Conservation (phyloP, 2,797 vertebrate genomes). For the Lemur catta region DNA sequence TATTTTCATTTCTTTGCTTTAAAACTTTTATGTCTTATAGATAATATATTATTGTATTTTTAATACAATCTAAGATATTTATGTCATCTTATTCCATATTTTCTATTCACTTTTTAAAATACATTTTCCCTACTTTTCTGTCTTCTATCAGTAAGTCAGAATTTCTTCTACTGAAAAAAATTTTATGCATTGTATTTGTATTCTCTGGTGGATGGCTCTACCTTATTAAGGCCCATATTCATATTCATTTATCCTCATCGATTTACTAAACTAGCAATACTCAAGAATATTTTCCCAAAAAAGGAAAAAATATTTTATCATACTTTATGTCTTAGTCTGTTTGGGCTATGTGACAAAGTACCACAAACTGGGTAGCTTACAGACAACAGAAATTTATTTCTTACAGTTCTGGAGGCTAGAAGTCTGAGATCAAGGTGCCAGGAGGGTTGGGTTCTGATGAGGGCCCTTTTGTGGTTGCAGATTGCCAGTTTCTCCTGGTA, state of each 20-base stretch:
- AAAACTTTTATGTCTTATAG: not conserved
- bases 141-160: not conserved
- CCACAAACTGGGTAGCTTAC: not conserved
- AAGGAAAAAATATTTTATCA: not conserved
- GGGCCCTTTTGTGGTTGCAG: not conserved
- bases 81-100: not conserved
- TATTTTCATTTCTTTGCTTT: conserved; percentile 23
- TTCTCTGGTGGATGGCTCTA: not conserved
- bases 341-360: not conserved
- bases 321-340: not conserved
- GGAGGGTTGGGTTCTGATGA: not conserved
- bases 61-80: not conserved
- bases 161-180: not conserved
- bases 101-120: not conserved
- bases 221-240: not conserved
- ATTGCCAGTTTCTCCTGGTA: not conserved
- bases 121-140: not conserved
- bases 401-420: not conserved
- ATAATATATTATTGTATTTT: not conserved
- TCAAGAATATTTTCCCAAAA: not conserved
- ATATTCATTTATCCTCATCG: not conserved
- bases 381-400: not conserved
- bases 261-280: not conserved
- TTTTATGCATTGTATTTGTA: not conserved
- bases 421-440: not conserved